Percentiles rank a stretch among this genome's conserved stretches.
Conservation (phyloP, 2,888 invertebrate species). For the Nomada goodeniana region DNA sequence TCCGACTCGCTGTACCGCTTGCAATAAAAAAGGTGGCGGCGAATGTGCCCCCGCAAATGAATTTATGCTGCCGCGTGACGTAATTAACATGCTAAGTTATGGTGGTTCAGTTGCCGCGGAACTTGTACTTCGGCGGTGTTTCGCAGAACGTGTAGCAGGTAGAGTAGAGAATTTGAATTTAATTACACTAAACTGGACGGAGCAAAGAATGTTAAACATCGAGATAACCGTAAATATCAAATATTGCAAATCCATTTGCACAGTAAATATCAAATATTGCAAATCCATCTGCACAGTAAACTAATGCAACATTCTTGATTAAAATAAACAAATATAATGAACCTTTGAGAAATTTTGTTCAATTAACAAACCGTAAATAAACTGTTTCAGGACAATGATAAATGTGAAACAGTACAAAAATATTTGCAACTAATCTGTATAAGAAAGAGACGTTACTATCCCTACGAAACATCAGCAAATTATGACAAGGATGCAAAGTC, state of each 20-base stretch:
- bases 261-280: no score
- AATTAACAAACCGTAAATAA: no score
- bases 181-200: no score
- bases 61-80: constrained; percentile 6
- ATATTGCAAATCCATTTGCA: neutral
- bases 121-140: neutral
- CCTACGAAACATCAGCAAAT: no score
- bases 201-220: no score
- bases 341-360: neutral
- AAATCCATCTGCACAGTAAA: no score
- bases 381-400: no score
- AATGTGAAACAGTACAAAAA: no score
- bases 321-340: neutral
- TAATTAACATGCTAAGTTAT: constrained; percentile 36
- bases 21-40: constrained; percentile 28
- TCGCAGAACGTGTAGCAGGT: neutral
- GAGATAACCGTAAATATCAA: neutral
- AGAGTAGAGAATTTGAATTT: neutral
- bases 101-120: neutral
- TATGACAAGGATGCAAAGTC: no score
- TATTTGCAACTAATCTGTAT: no score
- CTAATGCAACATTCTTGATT: no score
- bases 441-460: no score
- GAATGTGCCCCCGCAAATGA: constrained; percentile 18
- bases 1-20: neutral